phyloP scores from a whole-genome alignment of 2,888 invertebrate genomes.

The Ypsolopha sequella region DNA sequence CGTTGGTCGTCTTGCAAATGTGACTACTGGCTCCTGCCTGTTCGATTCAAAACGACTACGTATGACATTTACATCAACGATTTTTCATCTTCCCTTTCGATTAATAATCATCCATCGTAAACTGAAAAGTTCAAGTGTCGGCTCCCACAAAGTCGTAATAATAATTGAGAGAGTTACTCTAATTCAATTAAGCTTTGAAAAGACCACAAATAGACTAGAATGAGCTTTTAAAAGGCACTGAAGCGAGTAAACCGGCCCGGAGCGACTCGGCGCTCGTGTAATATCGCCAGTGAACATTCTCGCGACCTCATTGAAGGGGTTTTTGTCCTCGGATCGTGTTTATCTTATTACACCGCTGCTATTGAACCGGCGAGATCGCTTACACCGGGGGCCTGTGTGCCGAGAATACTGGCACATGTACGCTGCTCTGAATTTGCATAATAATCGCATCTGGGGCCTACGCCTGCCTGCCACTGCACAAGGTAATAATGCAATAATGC shows the following conservation, averaged over 20 bases:
- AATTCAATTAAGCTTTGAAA: slow-evolving; percentile 40
- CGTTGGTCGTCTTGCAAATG: slow-evolving; percentile 1
- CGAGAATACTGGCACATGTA: slow-evolving; percentile 6
- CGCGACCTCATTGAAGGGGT: slow-evolving; percentile 43
- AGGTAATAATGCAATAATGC: slow-evolving; percentile 3
- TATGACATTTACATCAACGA: background rate
- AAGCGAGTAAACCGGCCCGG: slow-evolving; percentile 34
- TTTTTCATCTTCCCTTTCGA: too few relatives aligned
- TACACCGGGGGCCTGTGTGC: slow-evolving; percentile 25
- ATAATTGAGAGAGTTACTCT: slow-evolving; percentile 25
- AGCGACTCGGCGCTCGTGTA: slow-evolving; percentile 28
- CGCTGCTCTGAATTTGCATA: slow-evolving; percentile 7
- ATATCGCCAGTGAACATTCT: slow-evolving; percentile 44
- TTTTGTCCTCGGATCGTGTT: slow-evolving; percentile 46
- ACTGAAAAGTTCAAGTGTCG: slow-evolving; percentile 9
- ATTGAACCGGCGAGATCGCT: slow-evolving; percentile 36
- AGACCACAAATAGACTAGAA: slow-evolving; percentile 35
- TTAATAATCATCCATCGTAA: too few relatives aligned
- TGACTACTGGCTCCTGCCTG: background rate
- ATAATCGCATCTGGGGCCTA: slow-evolving; percentile 7
- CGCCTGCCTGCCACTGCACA: slow-evolving; percentile 1
- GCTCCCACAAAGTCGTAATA: slow-evolving; percentile 16
- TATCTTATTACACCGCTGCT: slow-evolving; percentile 43
- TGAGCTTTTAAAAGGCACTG: slow-evolving; percentile 33
- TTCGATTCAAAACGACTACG: background rate